Evolutionary conservation across 2,888 invertebrate genomes (phyloP), one percentile per base, ranked within the genome.

Genomic region (Seladonia tumulorum): DNA sequence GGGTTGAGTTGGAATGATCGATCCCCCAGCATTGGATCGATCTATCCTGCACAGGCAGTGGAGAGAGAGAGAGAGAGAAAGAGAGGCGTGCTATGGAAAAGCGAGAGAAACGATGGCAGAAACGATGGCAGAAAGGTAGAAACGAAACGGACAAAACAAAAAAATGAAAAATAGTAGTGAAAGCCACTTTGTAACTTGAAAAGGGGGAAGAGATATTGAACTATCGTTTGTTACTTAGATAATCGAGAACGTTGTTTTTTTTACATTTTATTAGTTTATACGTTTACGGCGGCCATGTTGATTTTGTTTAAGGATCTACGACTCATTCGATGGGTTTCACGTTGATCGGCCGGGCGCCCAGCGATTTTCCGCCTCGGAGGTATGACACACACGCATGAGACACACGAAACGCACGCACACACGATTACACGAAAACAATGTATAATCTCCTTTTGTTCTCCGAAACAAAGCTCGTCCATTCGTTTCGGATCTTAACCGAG

Each of bases 141-240:
- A 70, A 79, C 45, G 35, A 79, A 68, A 77, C 74, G 70, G 39
- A 68, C 68, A 68, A 68, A 68, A 80, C 25, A 63, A 53, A 53
- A 53, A 53, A 53, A 53, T 53, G 53, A 53, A 53, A 53, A 53
- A 53, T 47, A 14, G 80, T 66, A 77, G 82, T 53, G 73, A 87
- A 76, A 84, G 79, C 83, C 82, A 87, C 81, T 82, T 78, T 76
- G 71, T 57, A 87, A 35, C 68, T 53, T 53, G 74, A 75, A 83
- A 85, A 78, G 77, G 78, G 76, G 76, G 85, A 72, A 78, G 68
- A 78, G 74, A 82, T 91, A 93, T 91, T 92, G 93, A 89, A 94
- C 94, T 95, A 95, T 95, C 94, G 95, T 95, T 95, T 95, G 95
- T 94, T 95, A 94, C 94, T 94, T 95, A 95, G 94, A 94, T 95